phyloP scores from a whole-genome alignment of 2,797 vertebrate species.

The Neomorphus geoffroyi region DNA sequence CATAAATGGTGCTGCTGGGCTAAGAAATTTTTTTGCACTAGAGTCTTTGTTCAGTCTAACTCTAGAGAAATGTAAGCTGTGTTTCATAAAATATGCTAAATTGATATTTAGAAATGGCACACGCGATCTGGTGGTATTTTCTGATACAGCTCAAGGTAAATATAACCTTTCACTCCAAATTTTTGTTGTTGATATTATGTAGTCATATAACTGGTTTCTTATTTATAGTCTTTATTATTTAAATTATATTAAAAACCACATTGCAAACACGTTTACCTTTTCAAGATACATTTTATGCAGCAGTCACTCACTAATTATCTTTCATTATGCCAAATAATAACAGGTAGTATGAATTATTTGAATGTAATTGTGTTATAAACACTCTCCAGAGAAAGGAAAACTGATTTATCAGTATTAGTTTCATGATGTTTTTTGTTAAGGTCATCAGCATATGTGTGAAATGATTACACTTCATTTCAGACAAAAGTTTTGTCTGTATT shows the following conservation, averaged over 20 bases:
- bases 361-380: not conserved
- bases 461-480: not conserved
- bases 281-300: not conserved
- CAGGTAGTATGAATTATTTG: not conserved
- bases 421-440: not conserved
- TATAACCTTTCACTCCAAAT: conserved; percentile 2
- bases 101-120: conserved; percentile 56
- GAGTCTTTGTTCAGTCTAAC: not conserved
- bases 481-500: not conserved
- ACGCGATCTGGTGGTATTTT: conserved; percentile 22
- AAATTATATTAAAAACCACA: not conserved
- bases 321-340: not conserved
- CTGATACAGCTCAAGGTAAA: conserved; percentile 18
- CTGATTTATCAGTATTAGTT: not conserved
- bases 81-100: conserved; percentile 31
- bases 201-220: not conserved
- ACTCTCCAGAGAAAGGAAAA: not conserved
- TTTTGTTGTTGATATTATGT: conserved; percentile 3
- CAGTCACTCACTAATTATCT: not conserved
- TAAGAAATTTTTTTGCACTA: not conserved
- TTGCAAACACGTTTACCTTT: not conserved
- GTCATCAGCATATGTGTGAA: not conserved
- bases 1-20: not conserved
- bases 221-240: not conserved
- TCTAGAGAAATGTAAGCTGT: not conserved